Conservation (phyloP, 2,888 invertebrate species). For the Apoderus coryli region DNA sequence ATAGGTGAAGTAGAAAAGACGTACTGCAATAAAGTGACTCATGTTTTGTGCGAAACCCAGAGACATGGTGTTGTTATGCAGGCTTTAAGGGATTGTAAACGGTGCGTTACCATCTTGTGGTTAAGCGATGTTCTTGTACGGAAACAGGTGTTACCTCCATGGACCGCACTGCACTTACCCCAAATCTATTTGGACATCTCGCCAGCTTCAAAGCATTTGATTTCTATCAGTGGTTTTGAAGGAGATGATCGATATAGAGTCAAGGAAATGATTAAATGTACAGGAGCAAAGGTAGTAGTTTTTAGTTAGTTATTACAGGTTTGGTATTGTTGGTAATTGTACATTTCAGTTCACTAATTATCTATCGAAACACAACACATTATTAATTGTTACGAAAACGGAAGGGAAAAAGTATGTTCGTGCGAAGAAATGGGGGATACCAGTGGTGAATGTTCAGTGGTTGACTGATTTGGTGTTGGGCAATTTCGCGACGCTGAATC, state of each 20-base stretch:
- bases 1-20: constrained; percentile 70
- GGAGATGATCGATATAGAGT: constrained; percentile 71
- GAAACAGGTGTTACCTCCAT: constrained; percentile 80
- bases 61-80: constrained; percentile 84
- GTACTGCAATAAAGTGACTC: constrained; percentile 79
- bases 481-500: constrained; percentile 66
- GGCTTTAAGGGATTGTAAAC: constrained; percentile 51
- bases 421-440: constrained; percentile 84
- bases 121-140: constrained; percentile 79
- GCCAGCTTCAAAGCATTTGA: constrained; percentile 62
- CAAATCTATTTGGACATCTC: constrained; percentile 44
- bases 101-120: constrained; percentile 76
- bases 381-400: constrained; percentile 61
- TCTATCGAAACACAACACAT: constrained; percentile 64
- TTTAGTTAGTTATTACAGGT: neutral
- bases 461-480: constrained; percentile 84
- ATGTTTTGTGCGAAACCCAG: constrained; percentile 83
- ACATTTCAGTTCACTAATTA: constrained; percentile 53
- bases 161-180: constrained; percentile 88
- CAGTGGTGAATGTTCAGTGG: constrained; percentile 88
- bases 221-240: constrained; percentile 79
- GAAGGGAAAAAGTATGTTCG: constrained; percentile 80
- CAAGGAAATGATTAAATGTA: constrained; percentile 67
- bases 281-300: constrained; percentile 67
- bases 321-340: no score